phyloP scores from a whole-genome alignment of 2,888 invertebrate species.

The Heteropelma amictum region DNA sequence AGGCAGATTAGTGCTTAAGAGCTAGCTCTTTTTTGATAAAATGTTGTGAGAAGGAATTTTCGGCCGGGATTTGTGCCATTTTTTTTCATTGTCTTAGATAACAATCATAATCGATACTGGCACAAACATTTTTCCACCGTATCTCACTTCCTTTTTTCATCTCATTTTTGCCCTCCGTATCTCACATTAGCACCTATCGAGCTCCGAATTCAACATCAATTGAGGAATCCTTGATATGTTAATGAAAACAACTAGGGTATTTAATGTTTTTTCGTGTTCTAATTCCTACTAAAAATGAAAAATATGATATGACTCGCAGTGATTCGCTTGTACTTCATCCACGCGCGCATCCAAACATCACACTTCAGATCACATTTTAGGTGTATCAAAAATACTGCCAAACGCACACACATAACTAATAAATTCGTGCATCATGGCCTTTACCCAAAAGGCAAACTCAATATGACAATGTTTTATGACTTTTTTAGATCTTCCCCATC shows the following conservation, averaged over 20 bases:
- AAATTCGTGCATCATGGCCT: conserved; percentile 57
- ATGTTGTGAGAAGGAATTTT: conserved; percentile 26
- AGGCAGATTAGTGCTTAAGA: conserved; percentile 29
- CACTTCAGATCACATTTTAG: conserved; percentile 64
- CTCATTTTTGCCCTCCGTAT: conserved; percentile 10
- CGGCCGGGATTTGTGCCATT: conserved; percentile 33
- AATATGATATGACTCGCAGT: conserved; percentile 58
- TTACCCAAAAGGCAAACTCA: conserved; percentile 52
- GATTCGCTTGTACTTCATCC: conserved; percentile 49
- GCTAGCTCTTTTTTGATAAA: conserved; percentile 8
- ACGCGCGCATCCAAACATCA: conserved; percentile 60
- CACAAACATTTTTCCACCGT: conserved; percentile 5
- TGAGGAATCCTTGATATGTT: conserved; percentile 55
- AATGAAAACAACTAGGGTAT: conserved; percentile 37
- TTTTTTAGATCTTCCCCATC: neutral
- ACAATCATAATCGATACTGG: too few species aligned
- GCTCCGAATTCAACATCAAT: conserved; percentile 32
- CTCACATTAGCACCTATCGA: conserved; percentile 35
- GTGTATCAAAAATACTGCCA: conserved; percentile 67
- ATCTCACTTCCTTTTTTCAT: neutral
- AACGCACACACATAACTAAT: conserved; percentile 53
- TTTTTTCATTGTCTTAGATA: conserved; percentile 31
- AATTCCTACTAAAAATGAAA: conserved; percentile 1
- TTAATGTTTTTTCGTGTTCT: conserved; percentile 7
- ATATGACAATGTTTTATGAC: conserved; percentile 25